Base-by-base conservation (phyloP, 2,888 invertebrate species). In the Thysanoteuthis rhombus region DNA sequence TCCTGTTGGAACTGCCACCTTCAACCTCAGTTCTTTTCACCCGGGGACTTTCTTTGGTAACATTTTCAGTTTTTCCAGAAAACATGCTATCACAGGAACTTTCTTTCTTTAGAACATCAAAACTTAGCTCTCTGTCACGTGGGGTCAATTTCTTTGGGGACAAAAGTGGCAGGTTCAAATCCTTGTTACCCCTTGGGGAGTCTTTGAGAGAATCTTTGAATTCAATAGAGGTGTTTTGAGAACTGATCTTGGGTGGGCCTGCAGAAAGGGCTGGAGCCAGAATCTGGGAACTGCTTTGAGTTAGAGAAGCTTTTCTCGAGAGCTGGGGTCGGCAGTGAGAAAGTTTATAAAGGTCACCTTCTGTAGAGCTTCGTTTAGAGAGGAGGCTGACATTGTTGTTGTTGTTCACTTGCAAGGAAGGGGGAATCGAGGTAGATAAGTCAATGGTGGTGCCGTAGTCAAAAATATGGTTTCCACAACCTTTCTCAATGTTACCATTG, bases 391-490 rank as follows among this genome's bases (percentile, higher is more conserved):
- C 40, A 6, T 91, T 92, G 42, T 39, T 92, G 42, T n/a, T 40
- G 40, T 28, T 38, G 38, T 38, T 39, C 40, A 28, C 32, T 92
- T 40, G 42, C 8, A n/a, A 19, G 4, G n/a, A 19, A 32, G 42
- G 32, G 5, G n/a, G 40, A 93, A 40, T 93, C 92, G 89, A 93
- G 47, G 89, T 40, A 90, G 92, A 92, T 25, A 95, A 91, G 16
- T 94, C 93, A 89, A 97, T 96, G 42, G 94, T 95, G 94, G 96
- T 96, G 94, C 96, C 95, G 94, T 97, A 97, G 95, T 97, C 97
- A 95, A 97, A 97, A 91, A 97, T 96, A 93, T 97, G 97, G 92
- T 97, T 97, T 8, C 97, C 97, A 95, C 97, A 97, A n/a, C 97
- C 97, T 95, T 97, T 97, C 93, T 97, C 97, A 38, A 97, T 93